These are phyloP conservation scores for Porphyrio hochstetteri DNA, from an alignment of 2,113 vertebrate species.

Conservation along the genomic window DNA sequence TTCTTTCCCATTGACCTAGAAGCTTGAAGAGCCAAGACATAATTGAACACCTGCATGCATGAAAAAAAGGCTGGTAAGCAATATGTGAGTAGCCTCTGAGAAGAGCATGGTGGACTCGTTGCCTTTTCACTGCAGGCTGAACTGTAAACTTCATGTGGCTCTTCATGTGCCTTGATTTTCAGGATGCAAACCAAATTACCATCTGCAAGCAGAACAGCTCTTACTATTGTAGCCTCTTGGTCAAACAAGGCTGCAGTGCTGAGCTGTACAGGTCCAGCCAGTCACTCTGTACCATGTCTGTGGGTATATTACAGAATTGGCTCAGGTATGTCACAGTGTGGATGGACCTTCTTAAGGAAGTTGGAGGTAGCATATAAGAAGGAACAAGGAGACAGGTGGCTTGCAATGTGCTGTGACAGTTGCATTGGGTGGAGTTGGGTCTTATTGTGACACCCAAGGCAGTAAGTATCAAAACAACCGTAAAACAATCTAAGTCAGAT, in stretches of 20 bases:
- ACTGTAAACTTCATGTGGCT: neutral
- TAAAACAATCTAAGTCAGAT: neutral
- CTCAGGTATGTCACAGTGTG: neutral
- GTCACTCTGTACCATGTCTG: fast-evolving
- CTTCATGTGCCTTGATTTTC: neutral
- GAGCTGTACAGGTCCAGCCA: neutral
- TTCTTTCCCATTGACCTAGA: neutral
- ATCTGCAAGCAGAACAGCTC: neutral
- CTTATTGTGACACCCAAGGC: neutral
- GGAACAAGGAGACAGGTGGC: neutral
- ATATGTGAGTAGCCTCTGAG: neutral
- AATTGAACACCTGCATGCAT: neutral
- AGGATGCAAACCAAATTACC: neutral
- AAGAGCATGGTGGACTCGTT: neutral
- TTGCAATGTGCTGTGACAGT: neutral
- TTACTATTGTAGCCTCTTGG: neutral
- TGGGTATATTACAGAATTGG: neutral
- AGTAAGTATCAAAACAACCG: neutral
- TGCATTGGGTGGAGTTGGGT: neutral
- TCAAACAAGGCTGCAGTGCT: neutral
- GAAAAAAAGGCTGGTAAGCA: neutral
- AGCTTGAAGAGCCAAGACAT: neutral
- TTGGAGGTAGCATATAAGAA: neutral
- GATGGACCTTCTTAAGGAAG: neutral
- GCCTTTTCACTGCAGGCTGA: neutral